phyloP scores from a whole-genome alignment of 2,113 vertebrate species.

The Tragelaphus scriptus region DNA sequence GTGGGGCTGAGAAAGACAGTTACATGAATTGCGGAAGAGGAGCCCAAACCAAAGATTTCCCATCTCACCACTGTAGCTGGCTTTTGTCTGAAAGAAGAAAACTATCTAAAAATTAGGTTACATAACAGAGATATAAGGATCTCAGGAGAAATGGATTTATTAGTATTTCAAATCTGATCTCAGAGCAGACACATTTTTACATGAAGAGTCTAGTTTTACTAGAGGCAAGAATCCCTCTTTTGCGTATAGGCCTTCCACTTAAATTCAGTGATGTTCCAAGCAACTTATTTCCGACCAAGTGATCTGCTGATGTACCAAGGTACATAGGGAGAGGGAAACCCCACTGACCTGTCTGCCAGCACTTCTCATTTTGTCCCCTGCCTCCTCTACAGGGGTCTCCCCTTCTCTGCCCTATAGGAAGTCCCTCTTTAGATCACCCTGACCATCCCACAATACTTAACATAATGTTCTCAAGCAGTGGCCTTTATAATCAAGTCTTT shows the following conservation, averaged over 20 bases:
- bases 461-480: neutral
- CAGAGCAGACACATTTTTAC: neutral
- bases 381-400: neutral
- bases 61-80: neutral
- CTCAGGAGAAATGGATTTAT: neutral
- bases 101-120: neutral
- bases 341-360: neutral
- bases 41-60: neutral
- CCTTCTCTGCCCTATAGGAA: neutral
- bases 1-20: neutral
- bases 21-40: neutral
- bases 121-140: neutral
- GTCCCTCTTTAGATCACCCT: neutral
- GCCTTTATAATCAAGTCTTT: neutral
- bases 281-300: neutral
- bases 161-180: neutral
- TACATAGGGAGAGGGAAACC: neutral
- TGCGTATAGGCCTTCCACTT: neutral
- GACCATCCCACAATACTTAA: neutral
- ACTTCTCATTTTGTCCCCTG: neutral
- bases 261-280: neutral
- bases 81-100: neutral
- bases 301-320: neutral
- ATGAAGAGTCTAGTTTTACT: neutral
- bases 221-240: neutral